Evolutionary conservation across 2,113 vertebrate genomes (phyloP), one percentile per base, ranked within the genome.

Genomic region (mouse (Mus musculus)): DNA sequence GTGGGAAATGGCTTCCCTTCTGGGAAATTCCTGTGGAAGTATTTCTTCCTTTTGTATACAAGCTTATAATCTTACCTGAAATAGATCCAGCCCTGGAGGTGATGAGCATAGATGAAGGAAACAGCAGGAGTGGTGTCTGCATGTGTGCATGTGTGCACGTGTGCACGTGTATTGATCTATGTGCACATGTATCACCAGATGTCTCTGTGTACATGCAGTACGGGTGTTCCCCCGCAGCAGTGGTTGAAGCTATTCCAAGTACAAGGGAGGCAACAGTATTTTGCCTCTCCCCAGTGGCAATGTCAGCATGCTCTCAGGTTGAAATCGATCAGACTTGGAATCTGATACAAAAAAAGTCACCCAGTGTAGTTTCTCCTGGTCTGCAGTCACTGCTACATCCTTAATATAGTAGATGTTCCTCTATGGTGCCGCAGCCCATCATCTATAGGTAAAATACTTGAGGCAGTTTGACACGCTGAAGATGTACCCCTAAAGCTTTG

Each of bases 301-400:
- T 46, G 54, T 28, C 46, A 75, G 69, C 7, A 7, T 3, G 36
- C 7, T 56, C 42, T 89, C 42, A 9, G 26, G 17, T 84, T 39
- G 73, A 90, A 89, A 73, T n/a, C 71, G 52, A 61, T 52, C 17
- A 54, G 73, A 52, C 81, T 90, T 87, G 84, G 72, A 90, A 39
- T 5, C 49, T 36, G 65, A 17, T 46, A 61, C 1, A 69, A 67
- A 39, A 87, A 65, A 84, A 46, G 42, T 3, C 49, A 1, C 6
- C 54, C 26, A 19, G 42, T 6, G 16, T 75, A 28, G 19, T 90
- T 80, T 95, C 22, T 85, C 1, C 20, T 59, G 49, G 5, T 22
- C 39, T 52, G n/a, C 22, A 71, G 46, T 81, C 49, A 88, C 56
- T 42, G 4, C 33, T 26, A 49, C 12, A 17, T 46, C 5, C 52